Percentiles rank a stretch among this genome's conserved stretches.
These are phyloP conservation scores for Tiliacea aurago DNA, from an alignment of 2,888 invertebrate species.

Conservation along the genomic window DNA sequence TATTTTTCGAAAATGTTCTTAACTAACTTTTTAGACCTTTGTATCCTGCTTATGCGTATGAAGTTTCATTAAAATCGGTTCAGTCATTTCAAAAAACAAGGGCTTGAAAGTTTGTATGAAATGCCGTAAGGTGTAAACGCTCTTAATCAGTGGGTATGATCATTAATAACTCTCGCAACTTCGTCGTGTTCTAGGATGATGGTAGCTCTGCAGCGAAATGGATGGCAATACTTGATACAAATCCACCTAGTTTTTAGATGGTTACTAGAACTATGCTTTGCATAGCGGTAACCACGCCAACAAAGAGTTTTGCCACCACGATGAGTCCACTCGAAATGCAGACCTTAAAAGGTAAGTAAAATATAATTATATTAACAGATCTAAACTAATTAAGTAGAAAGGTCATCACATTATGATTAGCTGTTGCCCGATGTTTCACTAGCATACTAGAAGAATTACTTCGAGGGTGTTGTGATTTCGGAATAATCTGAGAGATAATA, in stretches of 20 bases:
- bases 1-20: too few species aligned
- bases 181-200: conserved; percentile 52
- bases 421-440: background rate
- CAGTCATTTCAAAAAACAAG: too few species aligned
- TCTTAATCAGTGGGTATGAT: conserved; percentile 63
- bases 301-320: conserved; percentile 33
- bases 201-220: conserved; percentile 61
- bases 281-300: conserved; percentile 35
- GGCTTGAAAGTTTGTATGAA: too few species aligned
- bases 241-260: conserved; percentile 58
- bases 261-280: conserved; percentile 30
- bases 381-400: background rate
- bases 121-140: too few species aligned
- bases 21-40: too few species aligned
- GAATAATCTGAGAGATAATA: background rate
- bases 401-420: background rate
- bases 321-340: conserved; percentile 2
- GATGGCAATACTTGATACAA: conserved; percentile 54
- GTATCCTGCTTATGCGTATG: too few species aligned
- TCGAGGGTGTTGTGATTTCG: too few species aligned
- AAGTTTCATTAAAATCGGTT: too few species aligned
- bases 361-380: background rate
- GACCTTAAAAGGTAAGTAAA: conserved; percentile 10
- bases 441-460: background rate
- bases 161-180: conserved; percentile 45